Conservation (phyloP, 1,140 invertebrate genomes). For the Triops cancriformis region DNA sequence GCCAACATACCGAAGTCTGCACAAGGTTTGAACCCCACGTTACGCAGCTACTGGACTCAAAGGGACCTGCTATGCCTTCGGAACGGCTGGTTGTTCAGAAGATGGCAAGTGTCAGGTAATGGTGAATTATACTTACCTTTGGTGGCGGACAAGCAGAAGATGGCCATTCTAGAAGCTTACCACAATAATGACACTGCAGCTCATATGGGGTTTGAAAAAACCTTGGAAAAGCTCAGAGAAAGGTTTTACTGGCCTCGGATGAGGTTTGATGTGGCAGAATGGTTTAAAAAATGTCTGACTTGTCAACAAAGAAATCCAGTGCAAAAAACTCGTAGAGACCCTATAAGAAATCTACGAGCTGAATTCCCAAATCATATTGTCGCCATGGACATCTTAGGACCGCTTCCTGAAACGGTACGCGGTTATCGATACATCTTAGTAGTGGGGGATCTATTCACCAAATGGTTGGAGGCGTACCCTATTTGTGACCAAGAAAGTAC, state of each 20-base stretch:
- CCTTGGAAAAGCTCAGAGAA: slow-evolving; percentile 22
- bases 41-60: too few relatives aligned
- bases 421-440: slow-evolving; percentile 27
- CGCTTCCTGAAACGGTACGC: neutral
- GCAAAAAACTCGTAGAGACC: neutral
- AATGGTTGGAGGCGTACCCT: neutral
- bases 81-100: too few relatives aligned
- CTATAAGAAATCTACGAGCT: neutral
- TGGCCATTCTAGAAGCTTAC: slow-evolving; percentile 2
- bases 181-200: slow-evolving; percentile 28
- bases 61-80: too few relatives aligned
- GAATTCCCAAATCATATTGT: too few relatives aligned
- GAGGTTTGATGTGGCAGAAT: slow-evolving; percentile 24
- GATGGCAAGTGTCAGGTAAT: too few relatives aligned
- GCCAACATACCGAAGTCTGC: too few relatives aligned
- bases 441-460: neutral
- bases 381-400: slow-evolving; percentile 8
- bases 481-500: neutral
- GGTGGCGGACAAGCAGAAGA: slow-evolving; percentile 16
- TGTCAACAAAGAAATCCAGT: slow-evolving; percentile 29
- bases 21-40: too few relatives aligned
- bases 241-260: slow-evolving; percentile 30
- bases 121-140: neutral
- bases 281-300: slow-evolving; percentile 26
- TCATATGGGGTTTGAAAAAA: slow-evolving; percentile 29